Evolutionary conservation across 2,888 invertebrate genomes (phyloP).

Genomic region (Lamellibrachia satsuma): DNA sequence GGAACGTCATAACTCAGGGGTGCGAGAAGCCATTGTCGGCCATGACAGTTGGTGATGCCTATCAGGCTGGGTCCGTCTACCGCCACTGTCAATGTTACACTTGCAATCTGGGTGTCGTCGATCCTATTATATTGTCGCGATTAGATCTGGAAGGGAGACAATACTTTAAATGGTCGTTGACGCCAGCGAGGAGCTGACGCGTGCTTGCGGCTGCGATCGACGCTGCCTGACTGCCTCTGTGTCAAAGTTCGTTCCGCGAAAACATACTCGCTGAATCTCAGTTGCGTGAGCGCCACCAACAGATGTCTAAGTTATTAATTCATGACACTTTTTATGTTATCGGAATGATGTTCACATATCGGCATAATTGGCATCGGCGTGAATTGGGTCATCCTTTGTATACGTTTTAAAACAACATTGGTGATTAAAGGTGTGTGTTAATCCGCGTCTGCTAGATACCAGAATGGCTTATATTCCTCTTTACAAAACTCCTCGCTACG

Average conservation of each 20-base stretch:
- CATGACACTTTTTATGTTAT: neutral
- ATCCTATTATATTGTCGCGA: neutral
- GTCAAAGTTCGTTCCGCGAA: neutral
- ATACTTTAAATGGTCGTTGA: neutral
- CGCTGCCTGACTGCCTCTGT: neutral
- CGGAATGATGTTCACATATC: neutral
- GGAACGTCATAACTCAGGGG: neutral
- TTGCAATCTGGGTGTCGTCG: neutral
- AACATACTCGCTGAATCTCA: neutral
- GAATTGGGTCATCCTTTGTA: neutral
- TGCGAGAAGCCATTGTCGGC: neutral
- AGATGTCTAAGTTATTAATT: neutral
- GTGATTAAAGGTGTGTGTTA: too few species aligned
- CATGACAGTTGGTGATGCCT: conserved; percentile 1
- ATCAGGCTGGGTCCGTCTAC: neutral
- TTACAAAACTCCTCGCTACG: too few species aligned
- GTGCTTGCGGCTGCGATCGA: neutral
- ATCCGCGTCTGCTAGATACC: too few species aligned
- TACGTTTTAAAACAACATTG: neutral
- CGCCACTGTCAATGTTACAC: neutral
- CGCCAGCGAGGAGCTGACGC: neutral
- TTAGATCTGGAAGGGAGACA: neutral
- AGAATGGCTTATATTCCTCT: too few species aligned
- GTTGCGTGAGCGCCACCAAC: neutral
- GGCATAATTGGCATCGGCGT: neutral